phyloP scores from a whole-genome alignment of 2,113 vertebrate species.

The Lophius piscatorius region DNA sequence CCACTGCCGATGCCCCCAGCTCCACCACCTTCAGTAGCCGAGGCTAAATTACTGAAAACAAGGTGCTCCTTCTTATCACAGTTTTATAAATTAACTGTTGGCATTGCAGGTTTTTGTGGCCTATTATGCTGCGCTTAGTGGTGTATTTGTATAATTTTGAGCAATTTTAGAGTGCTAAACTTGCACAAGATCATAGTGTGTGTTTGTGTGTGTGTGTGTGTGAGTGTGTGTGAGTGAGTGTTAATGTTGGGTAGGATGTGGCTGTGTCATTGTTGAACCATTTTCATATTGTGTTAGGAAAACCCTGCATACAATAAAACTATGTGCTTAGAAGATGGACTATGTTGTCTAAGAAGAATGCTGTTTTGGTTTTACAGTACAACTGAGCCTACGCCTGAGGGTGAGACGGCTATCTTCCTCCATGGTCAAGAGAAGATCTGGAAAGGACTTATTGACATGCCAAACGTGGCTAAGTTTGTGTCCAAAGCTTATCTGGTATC shows the following conservation, averaged over 20 bases:
- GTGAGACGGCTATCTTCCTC: conserved; percentile 91
- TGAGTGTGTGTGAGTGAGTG: too few species aligned
- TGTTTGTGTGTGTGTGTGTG: too few species aligned
- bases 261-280: too few species aligned
- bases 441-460: conserved; percentile 99
- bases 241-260: too few species aligned
- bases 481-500: conserved; percentile 98
- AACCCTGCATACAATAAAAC: too few species aligned
- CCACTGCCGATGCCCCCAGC: conserved; percentile 75
- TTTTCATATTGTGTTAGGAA: too few species aligned
- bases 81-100: not conserved
- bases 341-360: not conserved
- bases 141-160: too few species aligned
- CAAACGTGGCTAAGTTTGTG: conserved; percentile 96
- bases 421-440: conserved; percentile 94
- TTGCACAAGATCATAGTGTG: too few species aligned
- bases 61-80: conserved; percentile 58
- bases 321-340: not conserved
- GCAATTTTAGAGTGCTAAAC: not conserved
- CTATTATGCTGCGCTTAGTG: not conserved
- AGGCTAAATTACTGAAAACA: conserved; percentile 84
- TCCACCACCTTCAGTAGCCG: conserved; percentile 71
- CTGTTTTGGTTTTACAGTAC: conserved; percentile 76
- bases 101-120: too few species aligned
- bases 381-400: conserved; percentile 86